Base-by-base conservation (phyloP, 2,888 invertebrate species). In the Pandemis heparana region DNA sequence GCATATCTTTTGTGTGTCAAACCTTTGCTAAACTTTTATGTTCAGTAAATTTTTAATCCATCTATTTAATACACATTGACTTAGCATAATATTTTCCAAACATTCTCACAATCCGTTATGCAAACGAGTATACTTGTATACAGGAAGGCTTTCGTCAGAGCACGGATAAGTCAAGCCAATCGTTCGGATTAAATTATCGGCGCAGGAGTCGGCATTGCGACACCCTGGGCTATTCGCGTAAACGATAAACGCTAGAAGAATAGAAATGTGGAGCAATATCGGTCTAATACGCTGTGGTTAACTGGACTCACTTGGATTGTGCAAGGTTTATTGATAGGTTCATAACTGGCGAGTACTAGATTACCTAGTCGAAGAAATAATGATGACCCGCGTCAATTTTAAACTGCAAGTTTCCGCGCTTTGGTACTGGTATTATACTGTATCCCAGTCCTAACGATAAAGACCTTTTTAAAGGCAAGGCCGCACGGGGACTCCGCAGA, bases 131-230 rank as follows among this genome's bases (percentile, higher is more conserved):
- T 6, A 16, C 16, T 16, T 56, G 59, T 51, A 60, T 53, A 46
- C 76, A 76, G 76, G 77, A 78, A 77, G 71, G 68, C 63, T 79
- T 78, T 78, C 77, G 69, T 70, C 77, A 79, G 48, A 38, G 61
- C 62, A 18, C 61, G 65, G 73, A 70, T 66, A 66, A 70, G 65
- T 70, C 61, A 67, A 59, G 10, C 56, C 10, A 74, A 66, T 66
- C 63, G 65, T 48, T 67, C 41, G 70, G 63, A 70, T 70, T 66
- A 67, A 70, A 72, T 69, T 62, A 66, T 74, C 62, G 16, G 60
- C 41, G 51, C 51, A 14, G 69, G 48, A 63, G 63, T 63, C 32
- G 62, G 14, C n/a, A 16, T 73, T 59, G 59, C 68, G 48, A 63
- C 63, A 69, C 73, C 68, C 59, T 39, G 32, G 64, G 73, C 63